Evolutionary conservation across 2,888 invertebrate species (phyloP), one percentile per base, ranked within the genome.

Genomic region (Myopa tessellatipennis): DNA sequence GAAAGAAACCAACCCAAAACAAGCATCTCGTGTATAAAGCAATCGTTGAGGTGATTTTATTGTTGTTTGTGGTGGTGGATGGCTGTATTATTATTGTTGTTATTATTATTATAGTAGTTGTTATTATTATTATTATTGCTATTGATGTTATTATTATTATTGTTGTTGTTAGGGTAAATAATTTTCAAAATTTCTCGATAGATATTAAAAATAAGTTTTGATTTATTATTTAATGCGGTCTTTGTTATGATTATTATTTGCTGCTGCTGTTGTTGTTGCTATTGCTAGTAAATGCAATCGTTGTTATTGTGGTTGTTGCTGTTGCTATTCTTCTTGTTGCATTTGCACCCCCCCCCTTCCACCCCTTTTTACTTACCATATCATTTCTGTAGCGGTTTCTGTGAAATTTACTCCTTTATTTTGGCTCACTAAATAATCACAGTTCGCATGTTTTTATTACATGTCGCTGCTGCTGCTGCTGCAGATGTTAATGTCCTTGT

Each of bases 181-280:
- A 61, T 26, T 26, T 61, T 10, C 18, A 26, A 61, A 18, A 18
- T 61, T 61, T 18, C 18, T 61, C 26, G 26, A 61, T 26, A 18
- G 26, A 26, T 8, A 8, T 61, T 61, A 61, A 61, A 77, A 77
- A 60, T 67, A 77, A 79, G 34, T 76, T 74, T 78, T 74, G 75
- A 78, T 84, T 85, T 85, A 86, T 71, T 60, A 60, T 38, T 58
- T 40, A 55, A 71, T 58, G 71, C 60, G 71, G 71, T 71, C 58
- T 58, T 71, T 60, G 58, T 58, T 71, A 58, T 38, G n/a, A 71
- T 58, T 58, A 69, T 69, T 50, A 40, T 16, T 68, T 68, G 67
- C 8, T 68, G 67, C 34, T 68, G 67, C 12, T 26, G 26, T 6
- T 7, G 4, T 52, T 36, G n/a, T n/a, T 70, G 16, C 12, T 70